Conservation (phyloP, 2,797 vertebrate genomes). For the Natrix natrix region DNA sequence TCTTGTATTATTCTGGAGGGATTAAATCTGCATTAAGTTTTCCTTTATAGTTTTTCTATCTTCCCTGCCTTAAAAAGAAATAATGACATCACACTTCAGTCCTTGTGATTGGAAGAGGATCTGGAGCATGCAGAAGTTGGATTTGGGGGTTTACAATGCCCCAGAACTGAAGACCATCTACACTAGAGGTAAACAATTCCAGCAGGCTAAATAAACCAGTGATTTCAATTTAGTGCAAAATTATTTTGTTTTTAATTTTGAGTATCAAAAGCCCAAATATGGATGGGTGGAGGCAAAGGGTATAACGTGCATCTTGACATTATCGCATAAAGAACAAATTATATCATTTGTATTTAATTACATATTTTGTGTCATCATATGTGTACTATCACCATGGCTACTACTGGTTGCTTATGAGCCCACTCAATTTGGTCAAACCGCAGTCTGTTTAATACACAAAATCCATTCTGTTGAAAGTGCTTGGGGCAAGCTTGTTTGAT, state of each 20-base stretch:
- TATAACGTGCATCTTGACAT: background rate
- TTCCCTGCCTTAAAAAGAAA: background rate
- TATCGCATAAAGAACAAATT: background rate
- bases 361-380: background rate
- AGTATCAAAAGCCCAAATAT: background rate
- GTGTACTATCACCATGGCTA: background rate
- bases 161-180: background rate
- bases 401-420: background rate
- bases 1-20: background rate
- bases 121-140: background rate
- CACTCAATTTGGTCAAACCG: background rate
- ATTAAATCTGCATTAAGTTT: background rate
- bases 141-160: background rate
- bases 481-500: background rate
- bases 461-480: background rate
- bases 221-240: background rate
- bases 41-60: background rate
- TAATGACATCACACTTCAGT: background rate
- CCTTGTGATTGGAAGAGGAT: background rate
- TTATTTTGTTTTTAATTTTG: background rate
- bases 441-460: background rate
- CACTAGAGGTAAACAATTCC: background rate
- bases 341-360: background rate
- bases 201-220: background rate
- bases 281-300: background rate